phyloP scores from a whole-genome alignment of 2,888 invertebrate genomes.

The Drosophila subquinaria region DNA sequence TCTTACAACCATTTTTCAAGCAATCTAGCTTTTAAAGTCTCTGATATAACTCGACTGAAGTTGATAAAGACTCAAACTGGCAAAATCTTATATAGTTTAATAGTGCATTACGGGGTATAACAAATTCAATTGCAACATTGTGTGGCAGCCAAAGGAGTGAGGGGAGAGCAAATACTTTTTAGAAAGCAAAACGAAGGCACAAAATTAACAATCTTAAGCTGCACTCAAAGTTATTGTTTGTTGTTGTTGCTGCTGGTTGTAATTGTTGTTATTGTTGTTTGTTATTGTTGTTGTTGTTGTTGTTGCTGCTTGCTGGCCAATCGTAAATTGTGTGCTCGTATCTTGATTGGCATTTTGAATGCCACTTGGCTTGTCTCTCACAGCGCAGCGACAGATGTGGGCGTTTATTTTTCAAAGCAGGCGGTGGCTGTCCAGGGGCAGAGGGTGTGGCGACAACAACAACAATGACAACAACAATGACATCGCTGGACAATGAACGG shows the following conservation, averaged over 20 bases:
- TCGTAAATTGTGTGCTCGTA: constrained; percentile 68
- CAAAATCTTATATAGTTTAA: neutral
- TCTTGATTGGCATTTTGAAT: constrained; percentile 63
- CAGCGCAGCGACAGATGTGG: constrained; percentile 57
- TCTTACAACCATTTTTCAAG: too few relatives aligned
- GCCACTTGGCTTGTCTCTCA: constrained; percentile 63
- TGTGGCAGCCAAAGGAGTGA: constrained; percentile 2
- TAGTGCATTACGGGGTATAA: neutral
- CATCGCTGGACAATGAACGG: constrained; percentile 66
- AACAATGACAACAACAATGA: constrained; percentile 4
- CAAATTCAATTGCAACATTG: constrained; percentile 12
- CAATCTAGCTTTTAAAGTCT: too few relatives aligned
- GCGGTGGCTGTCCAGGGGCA: constrained; percentile 4
- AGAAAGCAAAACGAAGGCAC: constrained; percentile 26
- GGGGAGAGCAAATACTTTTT: constrained; percentile 14
- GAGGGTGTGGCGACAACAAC: constrained; percentile 30
- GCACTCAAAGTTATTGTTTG: constrained; percentile 31
- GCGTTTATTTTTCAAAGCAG: constrained; percentile 34
- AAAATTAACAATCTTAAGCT: constrained; percentile 40
- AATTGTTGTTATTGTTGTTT: constrained; percentile 6
- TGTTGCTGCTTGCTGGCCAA: constrained; percentile 54
- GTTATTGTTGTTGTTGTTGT: constrained; percentile 4
- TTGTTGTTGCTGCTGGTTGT: constrained; percentile 4
- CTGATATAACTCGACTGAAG: too few relatives aligned
- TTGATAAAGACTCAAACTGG: too few relatives aligned